Evolutionary conservation across 2,888 invertebrate genomes (phyloP).

Genomic region (Andrena hattorfiana): DNA sequence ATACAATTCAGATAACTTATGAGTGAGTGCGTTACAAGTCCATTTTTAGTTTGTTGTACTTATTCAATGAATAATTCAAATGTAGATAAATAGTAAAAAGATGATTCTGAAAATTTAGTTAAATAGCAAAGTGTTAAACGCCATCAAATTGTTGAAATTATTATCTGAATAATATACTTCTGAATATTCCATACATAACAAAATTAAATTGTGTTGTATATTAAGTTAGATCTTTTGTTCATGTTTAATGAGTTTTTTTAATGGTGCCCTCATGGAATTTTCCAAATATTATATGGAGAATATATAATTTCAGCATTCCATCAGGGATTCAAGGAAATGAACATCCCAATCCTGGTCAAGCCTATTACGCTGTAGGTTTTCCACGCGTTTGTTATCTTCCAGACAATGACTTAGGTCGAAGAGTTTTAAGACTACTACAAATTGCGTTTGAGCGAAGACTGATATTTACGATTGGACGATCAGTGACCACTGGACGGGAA

Average conservation of each 20-base stretch:
- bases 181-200: too few species aligned
- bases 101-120: neutral
- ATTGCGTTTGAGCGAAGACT: constrained; percentile 93
- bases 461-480: constrained; percentile 94
- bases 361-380: constrained; percentile 96
- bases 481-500: constrained; percentile 95
- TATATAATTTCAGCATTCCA: constrained; percentile 88
- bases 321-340: constrained; percentile 93
- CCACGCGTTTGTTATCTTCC: constrained; percentile 94
- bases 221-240: too few species aligned
- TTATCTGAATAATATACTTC: too few species aligned
- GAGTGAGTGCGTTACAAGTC: constrained; percentile 86
- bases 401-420: constrained; percentile 92
- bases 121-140: too few species aligned
- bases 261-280: too few species aligned
- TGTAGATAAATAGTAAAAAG: constrained; percentile 1
- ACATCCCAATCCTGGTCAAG: constrained; percentile 93
- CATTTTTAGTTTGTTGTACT: neutral
- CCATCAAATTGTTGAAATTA: too few species aligned
- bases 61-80: neutral
- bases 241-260: too few species aligned
- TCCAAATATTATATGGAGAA: too few species aligned
- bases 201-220: too few species aligned
- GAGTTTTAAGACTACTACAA: constrained; percentile 90
- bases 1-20: constrained; percentile 94